Evolutionary conservation across 1,140 invertebrate species (phyloP), one percentile per base, ranked within the genome.

Genomic region (Drosophila sucinea): DNA sequence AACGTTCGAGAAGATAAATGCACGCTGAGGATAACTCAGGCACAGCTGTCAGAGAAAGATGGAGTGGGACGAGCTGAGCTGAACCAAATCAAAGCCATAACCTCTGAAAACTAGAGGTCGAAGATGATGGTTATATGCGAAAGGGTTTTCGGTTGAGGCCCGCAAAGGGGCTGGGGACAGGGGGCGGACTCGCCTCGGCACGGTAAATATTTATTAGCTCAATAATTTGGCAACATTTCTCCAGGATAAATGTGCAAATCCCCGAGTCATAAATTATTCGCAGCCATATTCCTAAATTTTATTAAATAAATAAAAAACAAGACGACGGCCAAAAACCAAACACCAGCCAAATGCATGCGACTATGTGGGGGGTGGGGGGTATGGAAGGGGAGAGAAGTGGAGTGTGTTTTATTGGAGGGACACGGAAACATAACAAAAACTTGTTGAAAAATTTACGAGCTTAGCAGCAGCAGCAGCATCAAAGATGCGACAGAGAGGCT

Each of bases 391-490:
- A 33, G 61, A 29, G 33, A 27, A 40, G 7, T 17, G 56, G 56
- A 29, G 54, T 17, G 17, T 64, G 30, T 32, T 70, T 57, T 41
- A 47, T 41, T 69, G 58, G 54, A 67, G 70, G 70, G 67, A 78
- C 78, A 80, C 75, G 78, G 66, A 80, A 74, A 58, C 70, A 80
- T 80, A 80, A 80, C 77, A 80, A 80, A 80, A 80, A 80, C 78
- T 80, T 80, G 78, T 80, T 80, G 78, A 80, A 80, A 80, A 80
- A 80, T 80, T 80, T 80, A 80, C 75, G 78, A 77, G 78, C 78
- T 17, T 17, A 67, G 70, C 75, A 70, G 55, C 75, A 60, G 66
- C 71, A 67, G 70, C 75, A 70, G 55, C 75, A 60, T 68, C 71
- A 75, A 81, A 70, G 71, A 72, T 78, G 62, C 67, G 78, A 70